Percentiles rank a stretch among this genome's conserved stretches.
These are phyloP conservation scores for Philereme vetulata DNA, from an alignment of 2,888 invertebrate species.

Conservation along the genomic window DNA sequence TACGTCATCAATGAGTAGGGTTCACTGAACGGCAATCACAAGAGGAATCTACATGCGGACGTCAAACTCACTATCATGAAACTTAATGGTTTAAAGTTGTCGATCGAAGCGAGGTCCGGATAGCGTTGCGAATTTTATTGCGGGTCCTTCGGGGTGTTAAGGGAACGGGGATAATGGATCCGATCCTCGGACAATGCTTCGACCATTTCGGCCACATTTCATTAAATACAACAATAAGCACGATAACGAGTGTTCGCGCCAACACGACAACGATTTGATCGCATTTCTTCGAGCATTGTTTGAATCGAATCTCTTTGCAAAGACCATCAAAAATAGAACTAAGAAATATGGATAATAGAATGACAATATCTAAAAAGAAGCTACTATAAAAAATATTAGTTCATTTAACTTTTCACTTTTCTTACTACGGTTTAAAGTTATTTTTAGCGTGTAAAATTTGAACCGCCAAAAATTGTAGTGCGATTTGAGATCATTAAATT, in stretches of 20 bases:
- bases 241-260: conserved; percentile 58
- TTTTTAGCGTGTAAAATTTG: too few relatives aligned
- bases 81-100: conserved; percentile 52
- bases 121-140: conserved; percentile 62
- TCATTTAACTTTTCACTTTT: too few relatives aligned
- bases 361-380: too few relatives aligned
- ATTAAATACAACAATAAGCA: conserved; percentile 75
- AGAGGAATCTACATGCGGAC: conserved; percentile 27
- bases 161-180: conserved; percentile 62
- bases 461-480: too few relatives aligned
- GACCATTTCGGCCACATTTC: conserved; percentile 66
- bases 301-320: conserved; percentile 4
- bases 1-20: conserved; percentile 26
- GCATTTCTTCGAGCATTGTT: conserved; percentile 47
- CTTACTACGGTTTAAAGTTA: too few relatives aligned
- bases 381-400: too few relatives aligned
- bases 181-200: conserved; percentile 71
- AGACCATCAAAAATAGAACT: too few relatives aligned
- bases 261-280: conserved; percentile 50
- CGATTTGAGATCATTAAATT: conserved; percentile 32
- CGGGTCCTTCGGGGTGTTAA: conserved; percentile 65
- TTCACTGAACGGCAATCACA: conserved; percentile 22
- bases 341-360: too few relatives aligned
- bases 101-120: conserved; percentile 58
- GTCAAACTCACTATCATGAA: conserved; percentile 34